These are phyloP conservation scores for Odocoileus virginianus DNA, from an alignment of 2,113 vertebrate genomes.

Conservation along the genomic window DNA sequence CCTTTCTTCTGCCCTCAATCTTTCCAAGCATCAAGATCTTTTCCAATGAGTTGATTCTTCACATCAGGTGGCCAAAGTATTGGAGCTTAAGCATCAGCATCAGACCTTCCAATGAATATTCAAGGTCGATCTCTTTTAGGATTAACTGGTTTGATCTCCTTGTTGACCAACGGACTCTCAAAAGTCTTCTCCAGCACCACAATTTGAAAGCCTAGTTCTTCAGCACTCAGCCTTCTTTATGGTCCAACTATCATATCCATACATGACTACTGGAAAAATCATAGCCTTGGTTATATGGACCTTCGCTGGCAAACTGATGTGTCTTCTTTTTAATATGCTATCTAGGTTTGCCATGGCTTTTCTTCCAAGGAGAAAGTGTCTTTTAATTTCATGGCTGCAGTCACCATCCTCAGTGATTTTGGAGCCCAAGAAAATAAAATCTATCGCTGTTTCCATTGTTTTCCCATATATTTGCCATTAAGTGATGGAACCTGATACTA, in stretches of 20 bases:
- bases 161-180: not conserved
- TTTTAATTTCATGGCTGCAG: not conserved
- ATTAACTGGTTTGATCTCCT: not conserved
- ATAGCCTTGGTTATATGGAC: not conserved
- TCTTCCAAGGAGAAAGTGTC: not conserved
- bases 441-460: accelerated
- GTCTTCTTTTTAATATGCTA: not conserved
- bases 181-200: not conserved
- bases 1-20: not conserved
- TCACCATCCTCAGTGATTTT: not conserved
- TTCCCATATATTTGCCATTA: not conserved
- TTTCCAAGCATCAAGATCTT: not conserved
- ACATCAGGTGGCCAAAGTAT: not conserved
- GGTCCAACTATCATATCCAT: not conserved
- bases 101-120: not conserved
- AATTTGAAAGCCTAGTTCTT: not conserved
- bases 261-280: not conserved
- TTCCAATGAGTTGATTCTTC: not conserved
- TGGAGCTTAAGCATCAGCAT: not conserved
- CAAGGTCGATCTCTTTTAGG: not conserved
- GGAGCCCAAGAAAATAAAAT: not conserved
- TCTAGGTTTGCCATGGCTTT: not conserved
- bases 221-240: not conserved
- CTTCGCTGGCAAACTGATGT: not conserved
- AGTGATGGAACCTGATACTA: not conserved